Conservation (phyloP, 2,797 vertebrate species). For the Tokudaia tokunoshimensis region DNA sequence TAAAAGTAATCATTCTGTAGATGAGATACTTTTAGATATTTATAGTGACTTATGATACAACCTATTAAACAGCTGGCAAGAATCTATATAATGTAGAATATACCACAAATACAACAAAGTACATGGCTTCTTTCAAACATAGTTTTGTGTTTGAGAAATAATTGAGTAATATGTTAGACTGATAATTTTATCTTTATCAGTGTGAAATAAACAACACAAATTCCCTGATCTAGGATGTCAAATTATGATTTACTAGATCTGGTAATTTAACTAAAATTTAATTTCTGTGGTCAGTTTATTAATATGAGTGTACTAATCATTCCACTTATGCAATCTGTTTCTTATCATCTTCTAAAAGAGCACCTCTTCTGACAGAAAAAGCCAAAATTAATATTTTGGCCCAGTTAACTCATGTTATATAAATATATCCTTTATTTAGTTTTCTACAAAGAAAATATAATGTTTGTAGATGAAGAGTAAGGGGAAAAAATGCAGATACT, state of each 20-base stretch:
- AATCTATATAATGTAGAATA: not conserved
- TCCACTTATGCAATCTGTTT: slow-evolving; percentile 15
- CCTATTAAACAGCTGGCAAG: not conserved
- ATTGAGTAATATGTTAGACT: not conserved
- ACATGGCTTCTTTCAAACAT: not conserved
- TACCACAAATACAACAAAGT: not conserved
- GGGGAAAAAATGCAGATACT: not conserved
- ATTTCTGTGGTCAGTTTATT: slow-evolving; percentile 26
- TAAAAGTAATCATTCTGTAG: slow-evolving; percentile 16
- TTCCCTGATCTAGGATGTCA: not conserved
- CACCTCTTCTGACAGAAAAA: not conserved
- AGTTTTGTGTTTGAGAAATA: slow-evolving; percentile 19
- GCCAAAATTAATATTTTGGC: not conserved
- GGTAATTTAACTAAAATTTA: slow-evolving; percentile 26
- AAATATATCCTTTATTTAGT: slow-evolving; percentile 4
- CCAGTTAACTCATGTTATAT: not conserved
- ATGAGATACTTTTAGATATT: not conserved
- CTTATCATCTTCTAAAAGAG: slow-evolving; percentile 6
- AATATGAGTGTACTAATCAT: slow-evolving; percentile 30
- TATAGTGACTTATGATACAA: not conserved
- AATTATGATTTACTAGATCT: slow-evolving; percentile 50
- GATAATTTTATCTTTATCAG: slow-evolving; percentile 35
- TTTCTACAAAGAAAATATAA: slow-evolving; percentile 38
- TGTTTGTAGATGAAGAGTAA: not conserved
- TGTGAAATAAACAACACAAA: not conserved